Evolutionary conservation across 2,797 vertebrate species (phyloP), one percentile per base, ranked within the genome.

Genomic region (Acanthurus tractus): DNA sequence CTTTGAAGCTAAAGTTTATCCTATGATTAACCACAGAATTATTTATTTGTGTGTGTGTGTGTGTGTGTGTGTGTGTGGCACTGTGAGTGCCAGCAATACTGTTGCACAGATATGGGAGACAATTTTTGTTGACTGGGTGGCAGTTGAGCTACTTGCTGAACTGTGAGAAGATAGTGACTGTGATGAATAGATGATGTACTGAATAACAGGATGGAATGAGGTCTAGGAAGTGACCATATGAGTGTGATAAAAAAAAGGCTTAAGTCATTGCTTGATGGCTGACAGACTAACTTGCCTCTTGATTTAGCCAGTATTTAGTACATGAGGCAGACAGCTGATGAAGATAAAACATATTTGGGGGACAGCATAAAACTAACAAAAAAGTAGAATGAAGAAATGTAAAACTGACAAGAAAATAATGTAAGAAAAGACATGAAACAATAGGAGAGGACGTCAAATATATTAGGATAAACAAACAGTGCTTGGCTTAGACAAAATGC

Each of bases 11-110:
- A 79, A 76, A 73, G 74, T 56, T 80, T 22, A 42, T 15, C 58
- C 15, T 78, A 62, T 79, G 84, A 88, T 75, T 62, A 75, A 81
- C 42, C 54, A 48, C 76, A 81, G 59, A 74, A 86, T 74, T 81
- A 85, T 86, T 67, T 73, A 58, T 74, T 38, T 48, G 15, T 42
- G 46, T 74, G 45, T 48, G 15, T 42, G 46, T 55, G 20, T 68
- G 66, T 42, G 58, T 6, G 29, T 34, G 29, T 69, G 66, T 42
- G 58, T 6, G 29, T 34, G 29, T 7, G 29, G 29, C 29, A 34
- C 29, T 34, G 29, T 34, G 29, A 34, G 29, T 34, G 9, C 15
- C 4, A 34, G 70, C 6, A 68, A 20, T 22, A 71, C 7, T 66
- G 67, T 0, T 58, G 55, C 79, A 63, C 8, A 14, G 20, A 52